Evolutionary conservation across 2,888 invertebrate genomes (phyloP).

Genomic region (Onchidella celtica): DNA sequence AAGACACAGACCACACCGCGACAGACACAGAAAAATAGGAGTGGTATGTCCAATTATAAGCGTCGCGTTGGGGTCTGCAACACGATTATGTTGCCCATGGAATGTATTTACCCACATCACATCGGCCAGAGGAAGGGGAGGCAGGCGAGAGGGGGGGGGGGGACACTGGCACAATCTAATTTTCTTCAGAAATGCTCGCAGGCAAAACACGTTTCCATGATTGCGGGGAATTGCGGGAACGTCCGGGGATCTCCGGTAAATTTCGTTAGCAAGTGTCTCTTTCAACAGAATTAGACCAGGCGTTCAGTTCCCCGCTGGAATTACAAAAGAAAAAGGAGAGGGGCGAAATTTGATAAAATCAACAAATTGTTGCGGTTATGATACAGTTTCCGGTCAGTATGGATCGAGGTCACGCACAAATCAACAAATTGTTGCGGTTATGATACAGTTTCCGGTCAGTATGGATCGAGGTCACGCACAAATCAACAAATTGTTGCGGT

Average conservation of each 20-base stretch:
- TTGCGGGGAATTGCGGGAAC: slow-evolving; percentile 30
- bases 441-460: no score
- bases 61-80: not conserved
- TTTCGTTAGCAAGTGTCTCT: slow-evolving; percentile 42
- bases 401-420: slow-evolving; percentile 15
- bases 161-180: slow-evolving; percentile 27
- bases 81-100: slow-evolving; percentile 9
- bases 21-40: not conserved
- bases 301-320: not conserved
- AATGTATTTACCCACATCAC: slow-evolving; percentile 14
- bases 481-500: no score
- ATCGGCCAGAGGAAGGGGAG: not conserved
- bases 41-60: slow-evolving; percentile 15
- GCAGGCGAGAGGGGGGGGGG: not conserved
- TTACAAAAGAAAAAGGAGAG: not conserved
- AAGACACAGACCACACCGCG: not conserved
- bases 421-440: no score
- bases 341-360: slow-evolving; percentile 6
- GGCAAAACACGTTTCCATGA: slow-evolving; percentile 37
- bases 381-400: not conserved
- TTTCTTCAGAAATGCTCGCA: slow-evolving; percentile 30
- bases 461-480: no score
- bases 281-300: slow-evolving; percentile 33
- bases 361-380: slow-evolving; percentile 32
- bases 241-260: slow-evolving; percentile 24